Evolutionary conservation across 1,140 invertebrate species (phyloP).

Genomic region (Bathynomus jamesi): DNA sequence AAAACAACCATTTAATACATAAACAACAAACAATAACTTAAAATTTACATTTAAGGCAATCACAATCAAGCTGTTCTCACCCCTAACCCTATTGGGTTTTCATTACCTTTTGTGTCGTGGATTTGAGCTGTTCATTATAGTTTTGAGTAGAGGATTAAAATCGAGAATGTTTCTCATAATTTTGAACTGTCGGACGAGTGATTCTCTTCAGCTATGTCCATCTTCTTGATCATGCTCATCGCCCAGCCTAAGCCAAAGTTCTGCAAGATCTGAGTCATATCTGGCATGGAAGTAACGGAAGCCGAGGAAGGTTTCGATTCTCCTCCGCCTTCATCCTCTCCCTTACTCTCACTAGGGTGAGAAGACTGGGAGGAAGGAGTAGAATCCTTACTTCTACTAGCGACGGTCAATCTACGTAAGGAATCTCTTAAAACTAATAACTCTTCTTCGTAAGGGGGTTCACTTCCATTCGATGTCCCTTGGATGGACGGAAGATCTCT

Average conservation of each 20-base stretch:
- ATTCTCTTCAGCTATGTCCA: not conserved
- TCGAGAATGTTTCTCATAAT: too few species aligned
- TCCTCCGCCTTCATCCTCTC: too few species aligned
- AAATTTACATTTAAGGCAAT: too few species aligned
- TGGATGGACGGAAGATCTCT: not conserved
- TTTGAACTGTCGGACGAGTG: not conserved
- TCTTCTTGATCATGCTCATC: not conserved
- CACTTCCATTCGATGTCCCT: not conserved
- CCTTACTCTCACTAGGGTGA: not conserved
- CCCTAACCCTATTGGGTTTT: too few species aligned
- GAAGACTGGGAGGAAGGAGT: not conserved
- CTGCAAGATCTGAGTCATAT: not conserved
- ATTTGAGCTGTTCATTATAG: too few species aligned
- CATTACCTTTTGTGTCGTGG: too few species aligned
- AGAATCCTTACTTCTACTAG: not conserved
- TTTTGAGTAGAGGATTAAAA: too few species aligned
- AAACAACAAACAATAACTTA: too few species aligned
- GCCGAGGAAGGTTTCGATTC: not conserved
- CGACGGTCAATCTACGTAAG: not conserved
- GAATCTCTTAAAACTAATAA: not conserved
- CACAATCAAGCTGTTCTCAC: too few species aligned
- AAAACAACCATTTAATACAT: not conserved
- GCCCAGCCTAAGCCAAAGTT: not conserved
- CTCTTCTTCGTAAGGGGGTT: not conserved
- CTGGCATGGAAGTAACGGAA: not conserved